Base-by-base conservation (phyloP, 2,888 invertebrate genomes). In the Eristalis intricaria region DNA sequence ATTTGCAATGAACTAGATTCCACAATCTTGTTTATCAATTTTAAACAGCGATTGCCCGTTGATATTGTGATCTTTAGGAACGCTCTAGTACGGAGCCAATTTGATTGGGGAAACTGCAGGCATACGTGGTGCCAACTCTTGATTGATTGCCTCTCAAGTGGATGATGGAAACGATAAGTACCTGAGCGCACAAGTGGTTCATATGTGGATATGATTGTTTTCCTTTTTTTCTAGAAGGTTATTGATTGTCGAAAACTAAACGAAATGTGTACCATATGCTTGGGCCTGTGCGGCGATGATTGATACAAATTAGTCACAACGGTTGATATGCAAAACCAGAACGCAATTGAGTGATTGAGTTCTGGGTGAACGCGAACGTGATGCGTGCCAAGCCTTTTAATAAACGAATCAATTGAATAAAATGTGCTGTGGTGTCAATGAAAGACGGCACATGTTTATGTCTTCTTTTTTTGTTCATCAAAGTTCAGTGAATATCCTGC, bases 91-190 rank as follows among this genome's bases (percentile, higher is more conserved):
- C 3, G 0, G 1, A 3, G 23, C 1, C 29, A 69, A 69, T 29
- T 69, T 19, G 56, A 69, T 69, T 56, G 56, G 26, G 26, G 26
- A 32, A 8, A 32, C 32, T 32, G 32, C 15, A 11, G 13, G 23
- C 8, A 2, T 22, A 23, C 35, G 22, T 66, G 60, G 26, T 26
- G 23, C 15, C 40, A 26, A 8, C 13, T 35, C 19, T 58, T 69
- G 69, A 69, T 69, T 58, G 32, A 69, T 69, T 69, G 40, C 13
- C 38, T 10, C 10, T 22, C 65, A 40, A 38, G 65, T 65, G 69
- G 23, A 23, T 32, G 69, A 69, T 69, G 13, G 32, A 32, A 32
- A 19, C 4, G 22, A 66, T 43, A 23, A n/a, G 3, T 38, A 7
- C 23, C 19, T 7, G 19, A 19, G 50, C 50, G 50, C 50, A 50